Evolutionary conservation across 2,888 invertebrate genomes (phyloP), one percentile per base, ranked within the genome.

Genomic region (Heliothis peltigera): DNA sequence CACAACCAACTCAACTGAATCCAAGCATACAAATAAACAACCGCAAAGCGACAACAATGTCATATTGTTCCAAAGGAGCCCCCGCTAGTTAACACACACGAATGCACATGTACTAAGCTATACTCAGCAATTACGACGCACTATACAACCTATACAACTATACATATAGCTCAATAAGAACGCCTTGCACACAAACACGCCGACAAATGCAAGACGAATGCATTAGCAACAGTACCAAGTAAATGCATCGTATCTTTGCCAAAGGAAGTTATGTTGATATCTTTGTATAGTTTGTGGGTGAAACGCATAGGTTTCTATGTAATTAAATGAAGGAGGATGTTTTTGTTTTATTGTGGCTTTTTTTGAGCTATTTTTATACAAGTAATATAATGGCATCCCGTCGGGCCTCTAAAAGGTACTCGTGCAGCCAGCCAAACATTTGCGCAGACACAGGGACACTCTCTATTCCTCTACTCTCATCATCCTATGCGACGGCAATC

Each of bases 161-260:
- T 43, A 63, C 63, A 55, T 55, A 60, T 52, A 64, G 68, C 64
- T 69, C 66, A 70, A 75, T 77, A 75, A 75, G 60, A 53, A 64
- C 64, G 55, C 69, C 60, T 59, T 49, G 63, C 53, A 58, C 61
- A 68, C 56, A 71, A 64, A 75, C 57, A 68, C 25, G 35, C 8
- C 17, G 44, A 52, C 52, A 39, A 62, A 64, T 64, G 43, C 25
- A 61, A 73, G 70, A 69, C 56, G 55, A 54, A 76, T 73, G 61
- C 71, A 67, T 70, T 72, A 68, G 53, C 17, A 43, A 73, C 68
- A 58, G 56, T 48, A 56, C 63, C 21, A 55, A 17, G 58, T 44
- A 58, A 67, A 59, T 67, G 62, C 47, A 8, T 57, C 53, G 43
- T 71, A 42, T 49, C 44, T 60, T n/a, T 60, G 32, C 12, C 52